These are phyloP conservation scores for Drosophila suboccidentalis DNA, from an alignment of 2,888 invertebrate species.

Conservation along the genomic window DNA sequence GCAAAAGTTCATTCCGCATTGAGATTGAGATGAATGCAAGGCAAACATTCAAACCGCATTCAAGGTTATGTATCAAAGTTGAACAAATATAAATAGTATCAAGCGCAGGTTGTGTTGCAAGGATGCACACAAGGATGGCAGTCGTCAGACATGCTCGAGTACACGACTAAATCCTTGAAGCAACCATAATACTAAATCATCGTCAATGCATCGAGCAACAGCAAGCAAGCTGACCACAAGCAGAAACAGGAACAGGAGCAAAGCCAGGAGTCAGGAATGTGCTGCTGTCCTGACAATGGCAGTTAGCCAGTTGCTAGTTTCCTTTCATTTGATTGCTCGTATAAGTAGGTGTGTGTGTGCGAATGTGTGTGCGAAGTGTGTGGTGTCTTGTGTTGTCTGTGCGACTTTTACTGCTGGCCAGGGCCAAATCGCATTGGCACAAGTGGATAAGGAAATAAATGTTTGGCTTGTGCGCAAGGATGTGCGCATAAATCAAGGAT, in stretches of 20 bases:
- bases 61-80: conserved; percentile 82
- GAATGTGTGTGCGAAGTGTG: background rate
- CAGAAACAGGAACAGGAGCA: background rate
- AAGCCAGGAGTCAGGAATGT: background rate
- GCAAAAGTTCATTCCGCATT: conserved; percentile 46
- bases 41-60: conserved; percentile 77
- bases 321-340: conserved; percentile 74
- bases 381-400: conserved; percentile 8
- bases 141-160: conserved; percentile 72
- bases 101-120: conserved; percentile 29
- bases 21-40: conserved; percentile 65
- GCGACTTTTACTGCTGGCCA: conserved; percentile 61
- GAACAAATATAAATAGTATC: conserved; percentile 67
- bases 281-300: conserved; percentile 54
- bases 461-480: conserved; percentile 79
- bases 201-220: conserved; percentile 71
- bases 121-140: conserved; percentile 52
- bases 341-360: conserved; percentile 24
- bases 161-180: conserved; percentile 79
- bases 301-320: conserved; percentile 71
- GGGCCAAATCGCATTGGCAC: conserved; percentile 78
- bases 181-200: conserved; percentile 84
- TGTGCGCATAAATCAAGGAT: conserved; percentile 82
- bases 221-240: conserved; percentile 36
- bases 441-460: conserved; percentile 83